Evolutionary conservation across 2,113 vertebrate genomes (phyloP).

Genomic region (Ctenodactylus gundi): DNA sequence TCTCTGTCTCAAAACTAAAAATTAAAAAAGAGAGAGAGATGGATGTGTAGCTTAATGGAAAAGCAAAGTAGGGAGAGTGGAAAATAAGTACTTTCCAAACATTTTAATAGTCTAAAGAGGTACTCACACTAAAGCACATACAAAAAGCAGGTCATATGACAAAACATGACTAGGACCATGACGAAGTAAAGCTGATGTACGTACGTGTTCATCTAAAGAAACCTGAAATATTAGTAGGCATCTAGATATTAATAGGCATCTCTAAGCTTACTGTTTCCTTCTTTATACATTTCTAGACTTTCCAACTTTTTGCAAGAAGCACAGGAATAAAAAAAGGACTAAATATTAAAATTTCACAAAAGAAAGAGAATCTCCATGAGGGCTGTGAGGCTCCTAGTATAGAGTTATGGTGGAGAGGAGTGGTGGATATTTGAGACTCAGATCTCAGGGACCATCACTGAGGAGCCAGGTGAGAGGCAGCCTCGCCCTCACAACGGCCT

Average conservation of each 20-base stretch:
- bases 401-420: background rate
- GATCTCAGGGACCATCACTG: background rate
- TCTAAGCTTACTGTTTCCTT: constrained; percentile 12
- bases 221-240: background rate
- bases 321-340: background rate
- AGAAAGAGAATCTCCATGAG: background rate
- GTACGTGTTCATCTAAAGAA: background rate
- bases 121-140: background rate
- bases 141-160: background rate
- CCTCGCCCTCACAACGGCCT: background rate
- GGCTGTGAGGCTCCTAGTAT: too few relatives aligned
- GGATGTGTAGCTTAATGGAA: too few relatives aligned
- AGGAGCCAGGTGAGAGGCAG: background rate
- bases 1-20: too few relatives aligned
- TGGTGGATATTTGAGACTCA: background rate
- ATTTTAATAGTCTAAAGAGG: background rate
- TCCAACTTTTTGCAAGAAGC: background rate
- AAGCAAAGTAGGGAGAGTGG: too few relatives aligned
- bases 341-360: background rate
- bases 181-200: background rate
- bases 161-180: background rate
- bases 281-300: background rate
- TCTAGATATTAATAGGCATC: background rate
- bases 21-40: too few relatives aligned
- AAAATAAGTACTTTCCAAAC: background rate